Evolutionary conservation across 2,888 invertebrate genomes (phyloP).

Genomic region (Corbicula japonica): DNA sequence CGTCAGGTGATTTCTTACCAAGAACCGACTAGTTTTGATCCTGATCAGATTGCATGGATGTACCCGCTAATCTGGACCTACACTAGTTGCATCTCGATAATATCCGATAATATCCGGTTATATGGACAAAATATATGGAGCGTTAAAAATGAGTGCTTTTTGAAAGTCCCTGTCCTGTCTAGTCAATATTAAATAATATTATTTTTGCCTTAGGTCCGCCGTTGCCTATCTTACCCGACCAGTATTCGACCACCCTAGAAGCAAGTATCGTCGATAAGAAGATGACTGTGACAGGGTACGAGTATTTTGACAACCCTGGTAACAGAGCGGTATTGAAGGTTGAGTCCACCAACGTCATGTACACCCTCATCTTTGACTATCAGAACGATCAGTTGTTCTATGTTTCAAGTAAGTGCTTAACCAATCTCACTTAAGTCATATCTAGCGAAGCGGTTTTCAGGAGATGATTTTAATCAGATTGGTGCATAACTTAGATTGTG

Average conservation of each 20-base stretch:
- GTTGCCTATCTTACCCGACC: slow-evolving; percentile 65
- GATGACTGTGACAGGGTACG: slow-evolving; percentile 61
- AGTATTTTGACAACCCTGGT: slow-evolving; percentile 69
- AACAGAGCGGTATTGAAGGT: slow-evolving; percentile 64
- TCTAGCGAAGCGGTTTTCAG: no score
- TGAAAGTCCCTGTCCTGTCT: no score
- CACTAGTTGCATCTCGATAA: no score
- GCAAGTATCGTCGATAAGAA: slow-evolving; percentile 67
- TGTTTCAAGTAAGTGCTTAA: slow-evolving; percentile 54
- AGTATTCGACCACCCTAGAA: slow-evolving; percentile 69
- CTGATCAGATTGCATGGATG: no score
- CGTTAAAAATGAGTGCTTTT: no score
- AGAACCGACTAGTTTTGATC: no score
- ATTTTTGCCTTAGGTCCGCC: slow-evolving; percentile 41
- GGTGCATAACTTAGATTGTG: no score
- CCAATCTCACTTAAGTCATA: not conserved
- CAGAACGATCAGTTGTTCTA: slow-evolving; percentile 67
- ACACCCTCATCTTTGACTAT: slow-evolving; percentile 64
- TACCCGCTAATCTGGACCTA: no score
- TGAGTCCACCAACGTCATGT: slow-evolving; percentile 35
- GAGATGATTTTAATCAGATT: no score
- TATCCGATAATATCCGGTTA: no score
- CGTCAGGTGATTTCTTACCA: no score
- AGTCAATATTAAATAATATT: not conserved
- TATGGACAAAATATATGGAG: no score